phyloP scores from a whole-genome alignment of 2,888 invertebrate genomes.

The Oconnorella tubifera region DNA sequence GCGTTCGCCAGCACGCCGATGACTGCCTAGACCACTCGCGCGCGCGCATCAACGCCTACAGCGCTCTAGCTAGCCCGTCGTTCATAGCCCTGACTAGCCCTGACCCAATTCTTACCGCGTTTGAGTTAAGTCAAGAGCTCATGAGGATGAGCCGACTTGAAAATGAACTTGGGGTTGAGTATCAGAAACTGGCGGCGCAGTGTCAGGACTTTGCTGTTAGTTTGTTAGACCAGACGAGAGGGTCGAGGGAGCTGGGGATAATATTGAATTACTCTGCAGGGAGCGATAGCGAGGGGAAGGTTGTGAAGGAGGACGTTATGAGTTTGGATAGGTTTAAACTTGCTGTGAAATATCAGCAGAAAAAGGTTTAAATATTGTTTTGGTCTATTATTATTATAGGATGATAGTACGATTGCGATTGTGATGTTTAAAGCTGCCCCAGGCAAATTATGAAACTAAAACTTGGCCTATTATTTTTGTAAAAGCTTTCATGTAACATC shows the following conservation, averaged over 20 bases:
- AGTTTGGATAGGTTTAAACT: slow-evolving; percentile 83
- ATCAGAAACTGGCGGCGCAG: slow-evolving; percentile 59
- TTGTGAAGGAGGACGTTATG: slow-evolving; percentile 77
- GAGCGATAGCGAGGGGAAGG: slow-evolving; percentile 48
- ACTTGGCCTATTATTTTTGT: no score
- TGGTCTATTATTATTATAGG: no score
- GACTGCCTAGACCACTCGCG: slow-evolving; percentile 92
- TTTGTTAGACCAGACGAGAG: slow-evolving; percentile 89
- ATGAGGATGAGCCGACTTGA: slow-evolving; percentile 89
- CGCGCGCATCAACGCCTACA: slow-evolving; percentile 93
- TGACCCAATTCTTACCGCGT: slow-evolving; percentile 95
- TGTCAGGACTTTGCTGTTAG: slow-evolving; percentile 92
- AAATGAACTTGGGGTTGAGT: slow-evolving; percentile 94
- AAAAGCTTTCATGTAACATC: no score
- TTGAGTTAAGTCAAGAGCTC: slow-evolving; percentile 95
- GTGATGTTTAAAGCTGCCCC: no score
- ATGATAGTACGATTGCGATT: no score
- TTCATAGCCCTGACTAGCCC: slow-evolving; percentile 93
- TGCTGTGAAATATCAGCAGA: slow-evolving; percentile 92
- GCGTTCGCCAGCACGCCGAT: slow-evolving; percentile 82
- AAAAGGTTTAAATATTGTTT: slow-evolving; percentile 70
- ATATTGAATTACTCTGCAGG: slow-evolving; percentile 81
- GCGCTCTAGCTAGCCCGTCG: slow-evolving; percentile 91
- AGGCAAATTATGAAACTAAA: no score
- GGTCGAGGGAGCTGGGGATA: slow-evolving; percentile 91